These are phyloP conservation scores for Chaetura pelagica DNA, from an alignment of 2,113 vertebrate species.

Conservation along the genomic window DNA sequence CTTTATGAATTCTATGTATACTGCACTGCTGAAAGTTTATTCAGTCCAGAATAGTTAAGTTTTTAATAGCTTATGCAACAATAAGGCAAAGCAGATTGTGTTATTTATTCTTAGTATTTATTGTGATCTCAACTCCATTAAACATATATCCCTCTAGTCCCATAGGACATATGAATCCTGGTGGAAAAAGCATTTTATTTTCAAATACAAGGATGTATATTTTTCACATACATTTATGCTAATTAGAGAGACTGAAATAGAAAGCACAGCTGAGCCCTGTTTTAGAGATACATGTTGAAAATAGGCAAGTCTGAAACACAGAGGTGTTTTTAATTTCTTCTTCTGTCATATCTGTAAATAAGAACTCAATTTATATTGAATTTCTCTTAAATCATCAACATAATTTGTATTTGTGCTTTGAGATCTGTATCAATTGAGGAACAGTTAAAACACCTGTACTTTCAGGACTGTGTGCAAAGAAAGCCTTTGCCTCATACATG, in stretches of 20 bases:
- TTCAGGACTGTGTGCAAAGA: not conserved
- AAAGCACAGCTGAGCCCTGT: not conserved
- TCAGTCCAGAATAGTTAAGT: not conserved
- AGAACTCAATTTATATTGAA: not conserved
- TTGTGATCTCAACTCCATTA: not conserved
- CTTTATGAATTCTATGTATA: not conserved
- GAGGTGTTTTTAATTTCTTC: not conserved
- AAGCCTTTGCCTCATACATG: not conserved
- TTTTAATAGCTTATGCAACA: not conserved
- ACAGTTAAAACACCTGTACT: not conserved
- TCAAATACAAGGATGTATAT: not conserved
- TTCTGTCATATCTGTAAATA: not conserved
- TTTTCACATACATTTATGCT: not conserved
- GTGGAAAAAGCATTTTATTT: not conserved
- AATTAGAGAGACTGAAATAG: not conserved
- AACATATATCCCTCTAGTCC: not conserved
- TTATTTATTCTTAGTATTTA: slow-evolving; percentile 11
- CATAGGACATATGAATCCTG: not conserved
- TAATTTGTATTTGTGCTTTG: not conserved
- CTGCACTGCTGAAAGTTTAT: not conserved
- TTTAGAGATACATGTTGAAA: not conserved
- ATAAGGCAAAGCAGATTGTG: not conserved
- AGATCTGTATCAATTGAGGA: not conserved
- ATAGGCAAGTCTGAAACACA: not conserved
- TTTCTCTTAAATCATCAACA: not conserved